Conservation (phyloP, 2,888 invertebrate species). For the Adelphocoris suturalis region DNA sequence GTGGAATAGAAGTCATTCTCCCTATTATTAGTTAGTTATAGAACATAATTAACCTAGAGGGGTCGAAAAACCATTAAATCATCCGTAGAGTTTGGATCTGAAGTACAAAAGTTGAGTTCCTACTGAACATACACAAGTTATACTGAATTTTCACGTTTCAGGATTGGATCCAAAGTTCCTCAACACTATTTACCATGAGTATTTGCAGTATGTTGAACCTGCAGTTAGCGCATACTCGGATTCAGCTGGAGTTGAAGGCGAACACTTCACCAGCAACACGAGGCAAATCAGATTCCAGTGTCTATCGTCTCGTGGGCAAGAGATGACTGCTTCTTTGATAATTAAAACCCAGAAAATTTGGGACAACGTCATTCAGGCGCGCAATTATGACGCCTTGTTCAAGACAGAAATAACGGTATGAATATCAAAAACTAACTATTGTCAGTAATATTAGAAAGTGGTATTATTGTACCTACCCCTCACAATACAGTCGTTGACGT, state of each 20-base stretch:
- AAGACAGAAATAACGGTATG: neutral
- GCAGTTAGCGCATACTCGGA: neutral
- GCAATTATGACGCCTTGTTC: neutral
- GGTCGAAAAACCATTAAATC: too few species aligned
- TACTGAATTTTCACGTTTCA: neutral
- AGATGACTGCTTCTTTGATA: neutral
- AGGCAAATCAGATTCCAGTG: neutral
- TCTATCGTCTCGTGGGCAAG: neutral
- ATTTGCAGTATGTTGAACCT: neutral
- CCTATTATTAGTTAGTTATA: too few species aligned
- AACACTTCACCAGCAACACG: constrained; percentile 5
- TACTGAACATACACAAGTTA: too few species aligned
- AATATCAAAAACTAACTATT: too few species aligned
- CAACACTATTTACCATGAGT: neutral
- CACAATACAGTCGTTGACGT: too few species aligned
- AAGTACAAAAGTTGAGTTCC: too few species aligned
- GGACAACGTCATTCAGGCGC: neutral
- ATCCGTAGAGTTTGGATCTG: too few species aligned
- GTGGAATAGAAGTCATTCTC: too few species aligned
- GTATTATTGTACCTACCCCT: too few species aligned
- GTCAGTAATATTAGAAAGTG: too few species aligned
- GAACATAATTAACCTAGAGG: too few species aligned
- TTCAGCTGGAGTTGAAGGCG: neutral
- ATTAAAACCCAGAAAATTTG: neutral
- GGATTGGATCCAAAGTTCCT: neutral